Conservation (phyloP, 2,888 invertebrate species). For the Apamea monoglypha region DNA sequence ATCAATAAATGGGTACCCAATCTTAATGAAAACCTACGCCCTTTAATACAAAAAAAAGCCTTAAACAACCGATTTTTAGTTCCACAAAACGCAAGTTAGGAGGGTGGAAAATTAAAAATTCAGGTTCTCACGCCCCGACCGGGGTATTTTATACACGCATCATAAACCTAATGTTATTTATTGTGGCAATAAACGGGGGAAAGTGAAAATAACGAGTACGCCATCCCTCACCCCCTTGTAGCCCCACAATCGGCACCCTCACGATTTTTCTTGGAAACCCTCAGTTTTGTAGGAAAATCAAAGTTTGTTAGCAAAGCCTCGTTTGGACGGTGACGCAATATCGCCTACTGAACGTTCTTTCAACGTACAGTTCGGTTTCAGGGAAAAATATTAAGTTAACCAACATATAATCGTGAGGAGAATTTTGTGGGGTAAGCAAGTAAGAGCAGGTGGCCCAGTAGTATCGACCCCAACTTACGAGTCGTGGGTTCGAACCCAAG, state of each 20-base stretch:
- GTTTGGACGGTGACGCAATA: slow-evolving; percentile 22
- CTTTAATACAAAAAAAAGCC: slow-evolving; percentile 12
- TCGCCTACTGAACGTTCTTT: neutral
- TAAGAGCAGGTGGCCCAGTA: neutral
- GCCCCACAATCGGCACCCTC: slow-evolving; percentile 47
- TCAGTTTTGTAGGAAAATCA: slow-evolving; percentile 62
- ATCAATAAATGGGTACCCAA: slow-evolving; percentile 19
- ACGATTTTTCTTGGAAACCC: slow-evolving; percentile 48
- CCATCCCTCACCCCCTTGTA: slow-evolving; percentile 29
- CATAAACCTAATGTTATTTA: slow-evolving; percentile 74
- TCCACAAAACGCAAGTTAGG: slow-evolving; percentile 44
- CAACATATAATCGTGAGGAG: neutral
- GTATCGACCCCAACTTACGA: too few species aligned
- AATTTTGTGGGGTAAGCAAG: neutral
- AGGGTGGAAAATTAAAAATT: slow-evolving; percentile 64
- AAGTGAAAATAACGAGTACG: slow-evolving; percentile 69
- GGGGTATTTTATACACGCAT: slow-evolving; percentile 70
- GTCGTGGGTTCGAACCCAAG: too few species aligned
- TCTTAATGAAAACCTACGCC: slow-evolving; percentile 38
- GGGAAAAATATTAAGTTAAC: neutral
- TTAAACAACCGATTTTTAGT: slow-evolving; percentile 51
- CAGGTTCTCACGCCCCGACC: slow-evolving; percentile 53
- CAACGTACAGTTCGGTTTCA: neutral
- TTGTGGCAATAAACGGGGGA: slow-evolving; percentile 70
- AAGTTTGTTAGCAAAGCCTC: slow-evolving; percentile 50